A percentile compares a stretch with the other conserved stretches of the same genome.
Conservation (phyloP, 2,888 invertebrate genomes). For the Dynastes hyllus region DNA sequence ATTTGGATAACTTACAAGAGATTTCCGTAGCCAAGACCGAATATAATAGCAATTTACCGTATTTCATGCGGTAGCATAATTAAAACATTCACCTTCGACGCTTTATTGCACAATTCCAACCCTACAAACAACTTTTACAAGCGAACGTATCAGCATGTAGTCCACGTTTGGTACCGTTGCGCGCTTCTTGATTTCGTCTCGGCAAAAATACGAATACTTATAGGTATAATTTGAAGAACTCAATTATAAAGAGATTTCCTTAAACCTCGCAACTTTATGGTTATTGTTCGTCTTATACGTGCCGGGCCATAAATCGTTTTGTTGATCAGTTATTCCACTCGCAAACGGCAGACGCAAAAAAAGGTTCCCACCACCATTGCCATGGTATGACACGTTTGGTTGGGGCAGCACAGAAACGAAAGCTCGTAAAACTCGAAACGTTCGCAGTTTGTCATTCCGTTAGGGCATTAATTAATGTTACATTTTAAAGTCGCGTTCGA, state of each 20-base stretch:
- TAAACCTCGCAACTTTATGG: constrained; percentile 3
- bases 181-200: neutral
- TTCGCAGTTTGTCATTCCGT: constrained; percentile 29
- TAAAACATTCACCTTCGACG: neutral
- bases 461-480: constrained; percentile 36
- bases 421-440: constrained; percentile 37
- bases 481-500: constrained; percentile 34
- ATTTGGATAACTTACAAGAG: too few species aligned
- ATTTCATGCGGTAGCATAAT: neutral
- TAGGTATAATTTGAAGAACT: neutral
- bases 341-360: too few species aligned
- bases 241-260: constrained; percentile 14
- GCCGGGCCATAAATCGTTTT: neutral
- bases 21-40: too few species aligned
- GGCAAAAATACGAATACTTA: neutral
- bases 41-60: too few species aligned
- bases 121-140: neutral
- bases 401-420: too few species aligned
- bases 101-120: constrained; percentile 9
- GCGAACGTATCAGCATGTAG: too few species aligned
- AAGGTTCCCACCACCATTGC: constrained; percentile 11
- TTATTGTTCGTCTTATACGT: constrained; percentile 15
- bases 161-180: neutral
- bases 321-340: constrained; percentile 28
- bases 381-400: neutral